Percentiles rank a stretch among this genome's conserved stretches.
Evolutionary conservation across 2,113 vertebrate species (phyloP).

Genomic region (Bos javanicus): DNA sequence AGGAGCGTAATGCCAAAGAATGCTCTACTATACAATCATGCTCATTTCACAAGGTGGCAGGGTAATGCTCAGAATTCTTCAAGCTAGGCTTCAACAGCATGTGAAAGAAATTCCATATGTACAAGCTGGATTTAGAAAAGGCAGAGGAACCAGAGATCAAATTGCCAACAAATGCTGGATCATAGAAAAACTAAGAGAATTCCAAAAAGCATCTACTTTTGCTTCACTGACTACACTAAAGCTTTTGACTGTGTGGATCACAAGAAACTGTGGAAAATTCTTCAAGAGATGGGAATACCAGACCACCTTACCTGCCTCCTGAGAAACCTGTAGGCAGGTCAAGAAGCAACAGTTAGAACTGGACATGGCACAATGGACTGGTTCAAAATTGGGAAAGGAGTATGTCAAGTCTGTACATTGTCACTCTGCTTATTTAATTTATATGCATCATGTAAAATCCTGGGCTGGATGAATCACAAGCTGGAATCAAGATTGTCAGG

Average conservation of each 20-base stretch:
- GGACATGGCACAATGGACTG: background rate
- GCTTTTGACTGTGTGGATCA: background rate
- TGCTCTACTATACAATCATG: background rate
- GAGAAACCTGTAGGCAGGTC: background rate
- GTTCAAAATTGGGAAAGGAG: background rate
- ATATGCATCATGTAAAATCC: background rate
- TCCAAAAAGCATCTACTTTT: background rate
- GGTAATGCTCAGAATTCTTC: background rate
- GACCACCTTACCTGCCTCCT: background rate
- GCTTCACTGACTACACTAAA: background rate
- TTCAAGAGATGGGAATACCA: background rate
- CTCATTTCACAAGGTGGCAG: background rate
- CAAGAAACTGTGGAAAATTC: background rate
- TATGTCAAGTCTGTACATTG: background rate
- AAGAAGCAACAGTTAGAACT: background rate
- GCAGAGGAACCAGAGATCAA: background rate
- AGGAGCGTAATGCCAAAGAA: background rate
- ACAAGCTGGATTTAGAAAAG: background rate
- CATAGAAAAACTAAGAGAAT: background rate
- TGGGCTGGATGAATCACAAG: background rate
- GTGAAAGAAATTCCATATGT: background rate
- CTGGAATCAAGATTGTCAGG: background rate
- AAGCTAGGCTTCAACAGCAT: background rate
- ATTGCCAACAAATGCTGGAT: background rate
- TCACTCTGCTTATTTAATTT: background rate